Conservation (phyloP, 2,113 vertebrate genomes). For the Trichomycterus rosablanca region DNA sequence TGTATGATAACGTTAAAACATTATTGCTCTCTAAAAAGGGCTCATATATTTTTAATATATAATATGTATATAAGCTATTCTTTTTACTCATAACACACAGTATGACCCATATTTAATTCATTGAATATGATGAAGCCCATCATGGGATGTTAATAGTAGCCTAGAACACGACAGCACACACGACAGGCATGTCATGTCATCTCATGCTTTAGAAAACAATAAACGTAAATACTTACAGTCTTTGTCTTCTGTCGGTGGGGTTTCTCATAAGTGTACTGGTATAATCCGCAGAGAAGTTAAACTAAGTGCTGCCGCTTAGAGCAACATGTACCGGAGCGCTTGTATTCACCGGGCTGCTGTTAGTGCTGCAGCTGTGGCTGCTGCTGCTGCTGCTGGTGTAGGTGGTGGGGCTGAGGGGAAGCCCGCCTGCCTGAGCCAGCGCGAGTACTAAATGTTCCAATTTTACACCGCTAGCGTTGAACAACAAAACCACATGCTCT, state of each 20-base stretch:
- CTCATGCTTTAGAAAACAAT: too few species aligned
- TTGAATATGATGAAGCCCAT: too few species aligned
- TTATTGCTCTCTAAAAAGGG: too few species aligned
- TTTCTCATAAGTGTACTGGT: conserved; percentile 22
- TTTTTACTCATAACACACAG: too few species aligned
- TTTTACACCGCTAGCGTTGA: conserved; percentile 34
- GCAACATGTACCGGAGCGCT: conserved; percentile 34
- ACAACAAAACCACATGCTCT: conserved; percentile 45
- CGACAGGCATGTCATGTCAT: too few species aligned
- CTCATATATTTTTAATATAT: too few species aligned
- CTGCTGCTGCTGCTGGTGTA: conserved; percentile 5
- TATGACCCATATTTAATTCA: too few species aligned
- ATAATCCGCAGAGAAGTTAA: conserved; percentile 40
- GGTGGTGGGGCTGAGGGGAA: conserved; percentile 14
- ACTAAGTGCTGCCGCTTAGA: conserved; percentile 26
- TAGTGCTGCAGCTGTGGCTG: conserved; percentile 33
- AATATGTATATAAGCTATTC: too few species aligned
- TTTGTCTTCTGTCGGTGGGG: conserved; percentile 18
- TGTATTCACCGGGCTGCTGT: too few species aligned
- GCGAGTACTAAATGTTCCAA: conserved; percentile 68
- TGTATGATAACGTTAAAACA: too few species aligned
- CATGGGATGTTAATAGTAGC: too few species aligned
- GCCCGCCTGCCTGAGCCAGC: conserved; percentile 49
- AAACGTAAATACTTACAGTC: conserved; percentile 34
- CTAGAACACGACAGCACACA: too few species aligned